Percentiles rank a stretch among this genome's conserved stretches.
Conservation (phyloP, 2,113 vertebrate genomes). For the Bettongia penicillata region DNA sequence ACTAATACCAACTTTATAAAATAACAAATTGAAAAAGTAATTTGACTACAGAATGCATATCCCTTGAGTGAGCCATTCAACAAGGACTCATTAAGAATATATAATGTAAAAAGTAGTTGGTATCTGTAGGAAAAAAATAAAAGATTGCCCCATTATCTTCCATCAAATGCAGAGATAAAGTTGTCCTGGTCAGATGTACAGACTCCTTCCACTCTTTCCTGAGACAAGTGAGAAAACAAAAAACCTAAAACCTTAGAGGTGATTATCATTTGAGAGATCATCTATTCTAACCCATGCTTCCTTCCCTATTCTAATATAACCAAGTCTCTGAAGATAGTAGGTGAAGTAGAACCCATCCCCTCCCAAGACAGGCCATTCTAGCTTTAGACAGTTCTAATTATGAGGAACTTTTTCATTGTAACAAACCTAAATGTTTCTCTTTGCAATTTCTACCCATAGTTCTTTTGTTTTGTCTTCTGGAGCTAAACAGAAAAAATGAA, state of each 20-base stretch:
- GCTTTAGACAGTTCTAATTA: not conserved
- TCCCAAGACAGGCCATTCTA: not conserved
- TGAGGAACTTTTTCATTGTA: not conserved
- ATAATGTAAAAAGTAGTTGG: not conserved
- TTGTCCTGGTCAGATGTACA: not conserved
- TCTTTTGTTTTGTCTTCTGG: not conserved
- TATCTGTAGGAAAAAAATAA: not conserved
- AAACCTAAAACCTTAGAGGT: not conserved
- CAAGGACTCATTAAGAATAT: constrained; percentile 13
- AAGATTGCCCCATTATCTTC: not conserved
- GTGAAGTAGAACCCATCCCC: not conserved
- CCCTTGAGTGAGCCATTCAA: not conserved
- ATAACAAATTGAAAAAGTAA: constrained; percentile 42
- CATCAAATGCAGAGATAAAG: not conserved
- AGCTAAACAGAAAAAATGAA: not conserved
- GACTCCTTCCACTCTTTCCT: not conserved
- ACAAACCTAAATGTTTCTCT: not conserved
- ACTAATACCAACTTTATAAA: constrained; percentile 56
- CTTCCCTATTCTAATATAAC: not conserved
- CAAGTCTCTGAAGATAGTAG: not conserved
- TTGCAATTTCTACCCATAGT: not conserved
- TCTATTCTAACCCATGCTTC: not conserved
- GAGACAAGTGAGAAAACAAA: not conserved
- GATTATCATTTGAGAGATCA: not conserved
- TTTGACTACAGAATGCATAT: constrained; percentile 18